Conservation (phyloP, 1,140 invertebrate genomes). For the Nasonia giraulti region DNA sequence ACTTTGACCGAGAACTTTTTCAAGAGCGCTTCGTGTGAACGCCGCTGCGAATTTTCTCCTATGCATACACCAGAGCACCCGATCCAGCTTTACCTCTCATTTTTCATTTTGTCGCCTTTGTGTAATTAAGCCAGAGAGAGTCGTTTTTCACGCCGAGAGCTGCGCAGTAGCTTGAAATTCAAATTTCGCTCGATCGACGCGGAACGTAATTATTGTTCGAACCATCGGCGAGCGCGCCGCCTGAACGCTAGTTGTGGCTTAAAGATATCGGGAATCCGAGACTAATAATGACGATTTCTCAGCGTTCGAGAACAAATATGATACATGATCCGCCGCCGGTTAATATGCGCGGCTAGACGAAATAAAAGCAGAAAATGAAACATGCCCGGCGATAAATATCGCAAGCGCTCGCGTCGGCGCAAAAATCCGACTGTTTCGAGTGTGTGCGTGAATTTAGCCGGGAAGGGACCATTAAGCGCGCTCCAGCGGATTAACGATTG, state of each 20-base stretch:
- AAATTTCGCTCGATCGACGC: not conserved
- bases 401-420: too few species aligned
- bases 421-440: too few species aligned
- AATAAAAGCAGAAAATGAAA: not conserved
- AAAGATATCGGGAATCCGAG: not conserved
- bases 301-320: too few species aligned
- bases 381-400: not conserved
- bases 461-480: not conserved
- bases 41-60: conserved; percentile 16
- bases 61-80: not conserved
- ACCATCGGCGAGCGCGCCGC: too few species aligned
- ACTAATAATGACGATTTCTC: too few species aligned
- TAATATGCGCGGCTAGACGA: not conserved
- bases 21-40: conserved; percentile 32
- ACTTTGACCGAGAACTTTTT: conserved; percentile 39
- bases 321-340: too few species aligned
- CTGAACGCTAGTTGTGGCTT: too few species aligned
- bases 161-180: not conserved
- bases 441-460: not conserved
- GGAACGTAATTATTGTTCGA: not conserved
- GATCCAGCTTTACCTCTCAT: not conserved
- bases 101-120: not conserved
- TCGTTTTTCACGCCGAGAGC: too few species aligned
- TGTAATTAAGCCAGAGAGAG: too few species aligned
- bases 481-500: conserved; percentile 13